A percentile compares a stretch with the other conserved stretches of the same genome.
phyloP scores from a whole-genome alignment of 2,797 vertebrate species.

The Holocentrus rufus region DNA sequence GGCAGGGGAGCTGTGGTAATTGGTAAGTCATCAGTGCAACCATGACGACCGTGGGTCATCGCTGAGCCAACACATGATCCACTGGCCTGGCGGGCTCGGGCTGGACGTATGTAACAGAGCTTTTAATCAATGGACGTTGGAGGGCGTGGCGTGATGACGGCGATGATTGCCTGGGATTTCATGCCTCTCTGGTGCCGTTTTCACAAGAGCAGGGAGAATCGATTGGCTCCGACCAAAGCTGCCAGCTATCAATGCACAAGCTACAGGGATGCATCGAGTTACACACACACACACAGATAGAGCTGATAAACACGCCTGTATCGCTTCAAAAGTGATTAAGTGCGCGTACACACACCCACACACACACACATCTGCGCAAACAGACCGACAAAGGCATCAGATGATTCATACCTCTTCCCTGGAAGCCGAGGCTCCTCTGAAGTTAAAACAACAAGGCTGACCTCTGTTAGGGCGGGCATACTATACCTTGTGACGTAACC shows the following conservation, averaged over 20 bases:
- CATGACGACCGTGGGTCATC: slow-evolving; percentile 71
- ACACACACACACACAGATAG: slow-evolving; percentile 46
- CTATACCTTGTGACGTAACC: slow-evolving; percentile 7
- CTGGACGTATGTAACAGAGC: slow-evolving; percentile 68
- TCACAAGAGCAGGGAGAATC: slow-evolving; percentile 62
- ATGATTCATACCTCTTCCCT: slow-evolving; percentile 43
- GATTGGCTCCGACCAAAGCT: slow-evolving; percentile 55
- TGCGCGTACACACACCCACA: slow-evolving; percentile 9
- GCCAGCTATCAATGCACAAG: slow-evolving; percentile 42
- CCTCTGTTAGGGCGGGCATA: slow-evolving; percentile 38
- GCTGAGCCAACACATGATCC: slow-evolving; percentile 68
- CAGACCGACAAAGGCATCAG: slow-evolving; percentile 18
- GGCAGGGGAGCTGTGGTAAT: slow-evolving; percentile 64
- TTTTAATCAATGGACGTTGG: slow-evolving; percentile 76
- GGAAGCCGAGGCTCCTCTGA: slow-evolving; percentile 37
- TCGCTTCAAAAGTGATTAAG: slow-evolving; percentile 20
- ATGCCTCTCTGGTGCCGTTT: slow-evolving; percentile 48
- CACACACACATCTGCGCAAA: neutral
- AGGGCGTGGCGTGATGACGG: slow-evolving; percentile 61
- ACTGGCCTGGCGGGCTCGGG: slow-evolving; percentile 33
- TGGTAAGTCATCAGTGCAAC: slow-evolving; percentile 66
- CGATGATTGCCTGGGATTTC: slow-evolving; percentile 54
- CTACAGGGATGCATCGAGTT: slow-evolving; percentile 53
- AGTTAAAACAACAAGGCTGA: slow-evolving; percentile 45
- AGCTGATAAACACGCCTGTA: slow-evolving; percentile 43